Evolutionary conservation across 53 echinoderm and acorn worm genomes (phyloP), one percentile per base, ranked within the genome.

Genomic region (Holothuria scabra): DNA sequence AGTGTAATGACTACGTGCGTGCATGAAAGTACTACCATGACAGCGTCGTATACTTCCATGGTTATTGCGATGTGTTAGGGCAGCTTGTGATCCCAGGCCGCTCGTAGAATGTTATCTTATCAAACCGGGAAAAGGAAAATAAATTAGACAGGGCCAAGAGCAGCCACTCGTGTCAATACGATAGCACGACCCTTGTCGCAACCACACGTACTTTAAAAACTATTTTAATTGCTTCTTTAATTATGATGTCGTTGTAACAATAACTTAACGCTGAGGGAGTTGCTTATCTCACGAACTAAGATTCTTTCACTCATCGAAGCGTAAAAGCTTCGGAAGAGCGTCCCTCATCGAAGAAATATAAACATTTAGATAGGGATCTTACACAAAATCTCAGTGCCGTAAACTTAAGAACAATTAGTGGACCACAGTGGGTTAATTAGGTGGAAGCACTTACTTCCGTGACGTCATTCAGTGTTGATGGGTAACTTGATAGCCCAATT

Each of bases 341-440:
- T 72, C 72, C 48, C 48, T 72, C 72, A 44, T 72, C 72, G 52
- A 25, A 22, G 49, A 48, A 72, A 72, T 72, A 48, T 72, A 72
- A 72, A 72, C 72, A 72, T 72, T 72, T 72, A 72, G 72, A 72
- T 72, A 72, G 44, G 48, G 72, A 72, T 72, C 72, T 44, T 7
- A 52, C 14, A 25, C 41, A 24, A 46, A 72, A 44, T 25, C 72
- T 44, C 48, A n/a, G 48, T 20, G 24, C 72, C 44, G 72, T 21
- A 48, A 46, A 72, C 24, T 72, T 14, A 44, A 72, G 72, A 24
- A n/a, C 44, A 72, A 41, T 72, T 72, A 72, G 48, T 38, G 72
- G 48, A n/a, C 72, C 46, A 24, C 46, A 46, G 44, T 41, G 46
- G 37, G 72, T 72, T 72, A 72, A 72, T 72, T 72, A 48, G 72